Conservation (phyloP, 2,888 invertebrate genomes). For the Drosophila meridionalis region DNA sequence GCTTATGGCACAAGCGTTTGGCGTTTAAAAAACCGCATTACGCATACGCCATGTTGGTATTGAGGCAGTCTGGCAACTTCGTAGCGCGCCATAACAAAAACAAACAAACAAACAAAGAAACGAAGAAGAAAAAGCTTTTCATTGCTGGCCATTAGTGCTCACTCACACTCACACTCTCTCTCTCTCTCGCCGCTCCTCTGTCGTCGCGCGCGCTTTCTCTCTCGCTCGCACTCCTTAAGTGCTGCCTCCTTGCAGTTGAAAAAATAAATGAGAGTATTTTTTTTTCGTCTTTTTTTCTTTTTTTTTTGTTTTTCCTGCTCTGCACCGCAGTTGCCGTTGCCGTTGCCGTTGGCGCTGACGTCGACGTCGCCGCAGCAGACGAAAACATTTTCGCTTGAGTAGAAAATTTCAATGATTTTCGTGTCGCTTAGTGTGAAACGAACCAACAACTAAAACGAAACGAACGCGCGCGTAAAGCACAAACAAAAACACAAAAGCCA, state of each 20-base stretch:
- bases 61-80: slow-evolving; percentile 66
- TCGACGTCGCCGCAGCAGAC: slow-evolving; percentile 44
- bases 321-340: slow-evolving; percentile 39
- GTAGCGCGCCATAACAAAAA: slow-evolving; percentile 56
- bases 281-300: slow-evolving; percentile 46
- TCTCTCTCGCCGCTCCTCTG: slow-evolving; percentile 8
- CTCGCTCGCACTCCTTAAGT: slow-evolving; percentile 20
- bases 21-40: slow-evolving; percentile 57
- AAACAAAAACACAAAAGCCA: slow-evolving; percentile 40
- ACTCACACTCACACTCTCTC: slow-evolving; percentile 13
- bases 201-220: slow-evolving; percentile 13
- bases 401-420: slow-evolving; percentile 70
- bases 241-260: slow-evolving; percentile 32
- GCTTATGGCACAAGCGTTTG: slow-evolving; percentile 28
- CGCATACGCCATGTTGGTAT: slow-evolving; percentile 68
- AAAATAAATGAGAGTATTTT: slow-evolving; percentile 26
- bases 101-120: slow-evolving; percentile 53
- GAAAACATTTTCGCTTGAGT: slow-evolving; percentile 66
- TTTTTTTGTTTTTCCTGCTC: slow-evolving; percentile 63
- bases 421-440: slow-evolving; percentile 82
- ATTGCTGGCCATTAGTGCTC: slow-evolving; percentile 60
- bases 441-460: slow-evolving; percentile 83
- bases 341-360: slow-evolving; percentile 20
- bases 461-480: slow-evolving; percentile 79
- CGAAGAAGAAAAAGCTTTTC: slow-evolving; percentile 64